These are phyloP conservation scores for Falcunculus frontatus DNA, from an alignment of 2,113 vertebrate genomes.

Conservation along the genomic window DNA sequence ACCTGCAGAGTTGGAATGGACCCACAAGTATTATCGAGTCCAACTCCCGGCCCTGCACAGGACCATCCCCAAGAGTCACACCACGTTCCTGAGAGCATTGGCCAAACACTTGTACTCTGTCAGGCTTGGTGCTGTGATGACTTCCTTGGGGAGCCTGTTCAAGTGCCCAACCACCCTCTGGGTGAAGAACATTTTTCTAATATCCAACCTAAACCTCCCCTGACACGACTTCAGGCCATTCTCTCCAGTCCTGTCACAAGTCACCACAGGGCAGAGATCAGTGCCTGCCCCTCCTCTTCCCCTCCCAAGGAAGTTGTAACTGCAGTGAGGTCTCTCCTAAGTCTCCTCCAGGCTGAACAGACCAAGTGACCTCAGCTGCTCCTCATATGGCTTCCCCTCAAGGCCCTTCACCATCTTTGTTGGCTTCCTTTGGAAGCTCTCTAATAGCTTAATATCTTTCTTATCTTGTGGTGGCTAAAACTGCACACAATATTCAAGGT, in stretches of 20 bases:
- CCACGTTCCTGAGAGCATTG: too few relatives aligned
- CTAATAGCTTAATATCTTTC: not conserved
- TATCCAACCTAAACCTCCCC: not conserved
- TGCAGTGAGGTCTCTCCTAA: not conserved
- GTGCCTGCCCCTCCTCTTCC: not conserved
- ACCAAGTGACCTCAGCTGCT: not conserved
- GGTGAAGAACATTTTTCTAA: fast-evolving
- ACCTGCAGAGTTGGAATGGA: not conserved
- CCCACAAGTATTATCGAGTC: not conserved
- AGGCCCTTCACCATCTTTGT: not conserved
- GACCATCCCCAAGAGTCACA: not conserved
- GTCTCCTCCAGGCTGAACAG: not conserved
- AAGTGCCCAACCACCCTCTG: too few relatives aligned
- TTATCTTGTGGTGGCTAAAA: not conserved
- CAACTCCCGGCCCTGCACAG: not conserved
- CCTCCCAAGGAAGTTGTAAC: not conserved
- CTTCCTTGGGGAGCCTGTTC: not conserved
- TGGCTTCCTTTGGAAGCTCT: not conserved
- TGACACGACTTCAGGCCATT: not conserved
- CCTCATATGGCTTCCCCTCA: fast-evolving
- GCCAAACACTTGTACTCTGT: not conserved
- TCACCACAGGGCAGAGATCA: too few relatives aligned
- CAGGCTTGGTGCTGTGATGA: not conserved
- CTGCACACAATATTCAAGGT: not conserved
- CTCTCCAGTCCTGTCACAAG: fast-evolving